Percentiles rank a stretch among this genome's conserved stretches.
These are phyloP conservation scores for Ceratina calcarata DNA, from an alignment of 1,140 invertebrate species.

Conservation along the genomic window DNA sequence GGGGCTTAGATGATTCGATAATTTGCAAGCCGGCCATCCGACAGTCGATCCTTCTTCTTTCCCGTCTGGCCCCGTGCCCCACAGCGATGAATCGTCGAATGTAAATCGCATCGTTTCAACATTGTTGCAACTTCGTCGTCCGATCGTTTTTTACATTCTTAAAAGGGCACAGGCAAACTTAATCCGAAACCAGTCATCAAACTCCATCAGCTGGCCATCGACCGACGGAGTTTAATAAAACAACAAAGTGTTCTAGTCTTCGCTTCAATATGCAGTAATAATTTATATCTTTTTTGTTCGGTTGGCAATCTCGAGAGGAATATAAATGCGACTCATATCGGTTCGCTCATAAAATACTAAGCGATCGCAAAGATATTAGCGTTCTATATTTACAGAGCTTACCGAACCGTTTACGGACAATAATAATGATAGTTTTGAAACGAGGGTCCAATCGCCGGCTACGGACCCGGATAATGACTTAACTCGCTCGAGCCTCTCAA, in stretches of 20 bases:
- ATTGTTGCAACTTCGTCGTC: not conserved
- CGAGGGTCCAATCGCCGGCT: not conserved
- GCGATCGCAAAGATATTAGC: no score
- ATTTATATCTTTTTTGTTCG: no score
- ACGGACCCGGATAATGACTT: conserved; percentile 13
- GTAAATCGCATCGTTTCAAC: conserved; percentile 4
- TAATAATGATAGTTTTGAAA: not conserved
- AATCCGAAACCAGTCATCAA: not conserved
- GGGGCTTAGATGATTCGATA: conserved; percentile 76
- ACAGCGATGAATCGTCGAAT: conserved; percentile 12
- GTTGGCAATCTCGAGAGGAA: no score
- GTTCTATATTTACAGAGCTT: no score
- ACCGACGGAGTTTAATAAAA: not conserved
- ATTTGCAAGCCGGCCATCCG: conserved; percentile 64
- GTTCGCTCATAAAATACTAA: no score
- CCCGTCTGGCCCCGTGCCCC: not conserved
- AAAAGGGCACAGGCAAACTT: not conserved
- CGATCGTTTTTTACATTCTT: not conserved
- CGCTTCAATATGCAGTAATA: no score
- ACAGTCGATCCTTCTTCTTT: not conserved
- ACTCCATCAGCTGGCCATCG: not conserved
- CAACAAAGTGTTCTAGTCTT: no score
- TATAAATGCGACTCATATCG: no score
- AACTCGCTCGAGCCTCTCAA: not conserved
- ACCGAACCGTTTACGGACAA: not conserved